Base-by-base conservation (phyloP, 2,888 invertebrate genomes). In the Brenthis ino region DNA sequence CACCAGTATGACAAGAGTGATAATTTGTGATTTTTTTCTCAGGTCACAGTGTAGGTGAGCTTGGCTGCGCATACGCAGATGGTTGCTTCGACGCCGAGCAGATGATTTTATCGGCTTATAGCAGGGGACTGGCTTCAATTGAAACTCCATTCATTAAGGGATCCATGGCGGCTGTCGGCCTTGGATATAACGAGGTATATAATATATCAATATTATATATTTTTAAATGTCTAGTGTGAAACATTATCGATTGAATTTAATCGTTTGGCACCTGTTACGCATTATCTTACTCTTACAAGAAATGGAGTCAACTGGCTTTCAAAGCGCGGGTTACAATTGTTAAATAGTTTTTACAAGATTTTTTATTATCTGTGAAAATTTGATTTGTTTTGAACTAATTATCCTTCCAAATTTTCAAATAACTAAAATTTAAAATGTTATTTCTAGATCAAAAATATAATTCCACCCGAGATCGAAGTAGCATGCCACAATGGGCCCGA, bases 41-140 rank as follows among this genome's bases (percentile, higher is more conserved):
- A 93, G 98, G 99, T 2, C 98, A 99, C 87, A 98, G 98, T 11
- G 97, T 98, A 0, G 99, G 99, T 28, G 99, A 99, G 85, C 92
- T 99, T 6, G 98, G 97, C 0, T 99, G 99, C 85, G 98, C 97
- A 0, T 99, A 99, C 88, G 98, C 98, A 2, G 99, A 99, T 85
- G 98, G 97, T 0, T 96, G 97, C 76, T 94, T 99, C 76, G 97
- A 97, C 0, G 95, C 96, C 0, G 97, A 98, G 79, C 96, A 98
- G 89, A 96, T 97, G 93, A 95, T 98, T 70, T 86, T 97, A 11
- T 94, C 96, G 0, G 96, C 98, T 0, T 98, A 98, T 86, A 96
- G 96, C 84, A 94, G 98, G 78, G 98, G 97, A 0, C 91, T 94
- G 71, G 96, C 96, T 1, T 96, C 96, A 37, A 82, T 96, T 14